These are phyloP conservation scores for Nerophis lumbriciformis DNA, from an alignment of 2,113 vertebrate genomes.

Conservation along the genomic window DNA sequence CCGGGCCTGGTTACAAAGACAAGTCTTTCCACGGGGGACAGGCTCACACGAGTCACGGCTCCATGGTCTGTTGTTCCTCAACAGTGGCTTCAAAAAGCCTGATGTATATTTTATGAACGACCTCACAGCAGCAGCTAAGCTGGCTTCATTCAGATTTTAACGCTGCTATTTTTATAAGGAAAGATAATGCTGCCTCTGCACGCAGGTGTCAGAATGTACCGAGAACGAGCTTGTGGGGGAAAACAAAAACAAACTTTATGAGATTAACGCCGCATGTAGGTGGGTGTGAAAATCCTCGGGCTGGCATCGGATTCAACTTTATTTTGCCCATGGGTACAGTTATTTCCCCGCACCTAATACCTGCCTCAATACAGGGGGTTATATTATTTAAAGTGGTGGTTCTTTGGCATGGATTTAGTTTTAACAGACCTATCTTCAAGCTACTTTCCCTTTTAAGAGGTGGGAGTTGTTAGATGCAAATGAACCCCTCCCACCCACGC, in stretches of 20 bases:
- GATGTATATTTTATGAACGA: conserved; percentile 48
- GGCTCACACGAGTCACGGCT: conserved; percentile 25
- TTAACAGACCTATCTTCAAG: no score
- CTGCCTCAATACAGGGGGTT: neutral
- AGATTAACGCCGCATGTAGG: neutral
- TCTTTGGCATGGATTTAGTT: no score
- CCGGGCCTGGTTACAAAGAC: neutral
- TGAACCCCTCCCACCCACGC: no score
- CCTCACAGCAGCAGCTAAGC: conserved; percentile 21
- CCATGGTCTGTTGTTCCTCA: conserved; percentile 32
- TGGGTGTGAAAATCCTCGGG: conserved; percentile 5
- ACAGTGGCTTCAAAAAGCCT: conserved; percentile 37
- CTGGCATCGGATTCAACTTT: conserved; percentile 4
- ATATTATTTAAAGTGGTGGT: neutral
- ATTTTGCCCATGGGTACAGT: neutral
- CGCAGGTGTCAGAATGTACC: conserved; percentile 1
- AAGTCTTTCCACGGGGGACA: conserved; percentile 18
- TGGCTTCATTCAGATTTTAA: conserved; percentile 30
- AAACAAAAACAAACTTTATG: neutral
- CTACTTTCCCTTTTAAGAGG: no score
- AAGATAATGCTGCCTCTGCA: conserved; percentile 10
- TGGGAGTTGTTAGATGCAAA: no score
- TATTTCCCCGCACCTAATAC: neutral
- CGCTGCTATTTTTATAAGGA: conserved; percentile 17
- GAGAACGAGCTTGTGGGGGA: conserved; percentile 6